These are phyloP conservation scores for Rhingia campestris DNA, from an alignment of 2,888 invertebrate species.

Conservation along the genomic window DNA sequence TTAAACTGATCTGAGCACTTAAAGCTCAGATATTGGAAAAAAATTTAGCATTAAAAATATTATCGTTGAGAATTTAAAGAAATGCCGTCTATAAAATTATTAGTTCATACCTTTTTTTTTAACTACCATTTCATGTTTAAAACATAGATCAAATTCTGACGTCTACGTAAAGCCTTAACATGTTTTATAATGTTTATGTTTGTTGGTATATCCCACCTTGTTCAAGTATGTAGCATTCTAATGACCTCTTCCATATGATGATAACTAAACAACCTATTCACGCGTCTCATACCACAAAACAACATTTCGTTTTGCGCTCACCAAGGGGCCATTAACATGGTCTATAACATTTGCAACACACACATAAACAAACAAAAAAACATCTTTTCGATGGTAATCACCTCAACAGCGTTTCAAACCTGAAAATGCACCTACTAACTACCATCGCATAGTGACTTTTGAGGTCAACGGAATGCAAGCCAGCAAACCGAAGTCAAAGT, in stretches of 20 bases:
- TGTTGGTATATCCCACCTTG: slow-evolving; percentile 27
- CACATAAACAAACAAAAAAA: slow-evolving; percentile 4
- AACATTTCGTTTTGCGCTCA: slow-evolving; percentile 65
- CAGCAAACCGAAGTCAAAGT: slow-evolving; percentile 64
- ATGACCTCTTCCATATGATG: slow-evolving; percentile 57
- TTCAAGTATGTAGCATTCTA: slow-evolving; percentile 63
- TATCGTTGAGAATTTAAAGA: no score
- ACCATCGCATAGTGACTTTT: slow-evolving; percentile 53
- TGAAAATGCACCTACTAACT: slow-evolving; percentile 61
- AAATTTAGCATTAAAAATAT: no score
- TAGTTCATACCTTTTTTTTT: no score
- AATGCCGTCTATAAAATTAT: no score
- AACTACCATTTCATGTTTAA: no score
- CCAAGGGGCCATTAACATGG: slow-evolving; percentile 71
- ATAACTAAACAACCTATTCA: slow-evolving; percentile 53
- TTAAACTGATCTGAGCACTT: no score
- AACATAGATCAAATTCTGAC: no score
- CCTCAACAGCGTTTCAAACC: slow-evolving; percentile 56
- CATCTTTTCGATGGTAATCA: slow-evolving; percentile 40
- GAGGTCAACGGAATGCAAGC: slow-evolving; percentile 66
- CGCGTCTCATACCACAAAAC: slow-evolving; percentile 47
- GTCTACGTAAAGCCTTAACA: no score
- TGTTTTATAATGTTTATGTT: background rate
- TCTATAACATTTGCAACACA: slow-evolving; percentile 59
- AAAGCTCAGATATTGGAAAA: no score